Base-by-base conservation (phyloP, 2,113 vertebrate genomes). In the Melanostigma gelatinosum region DNA sequence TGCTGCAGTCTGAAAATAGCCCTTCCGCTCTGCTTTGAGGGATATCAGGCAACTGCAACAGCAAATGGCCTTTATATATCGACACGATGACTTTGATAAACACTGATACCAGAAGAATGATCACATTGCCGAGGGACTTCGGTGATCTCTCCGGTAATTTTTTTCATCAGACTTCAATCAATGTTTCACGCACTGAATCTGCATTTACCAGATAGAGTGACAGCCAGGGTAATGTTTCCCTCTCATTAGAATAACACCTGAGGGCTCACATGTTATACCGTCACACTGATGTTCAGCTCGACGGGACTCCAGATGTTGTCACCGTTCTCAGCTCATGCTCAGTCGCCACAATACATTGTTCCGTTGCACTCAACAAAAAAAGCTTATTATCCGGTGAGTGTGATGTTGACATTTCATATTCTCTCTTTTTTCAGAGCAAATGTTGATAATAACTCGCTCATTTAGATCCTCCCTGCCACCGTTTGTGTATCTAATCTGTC, bases 1-100 rank as follows among this genome's bases (percentile, higher is more conserved):
- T 58, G 75, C 64, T 24, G 55, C 32, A 48, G 58, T 72, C 84
- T 87, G 77, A 89, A 88, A 87, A 85, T 84, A 87, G 13, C 62
- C 34, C 46, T 34, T 58, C 27, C 18, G 16, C 61, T 61, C 40
- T 4, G 32, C 74, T 67, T 60, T 79, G 63, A 65, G 57, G 71
- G 58, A 70, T 72, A 75, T 69, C 50, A 55, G 70, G 62, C 40
- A 61, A 84, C 70, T 27, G 55, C 63, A 74, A 62, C 55, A 65
- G 69, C 64, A 72, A 68, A 79, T 73, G 61, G 72, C 72, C 48
- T 82, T 75, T 52, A 60, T 36, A 54, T 84, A 54, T 84, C 48
- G 7, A 75, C 67, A 83, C 57, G 46, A 75, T 52, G 75, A 87
- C 69, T 79, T 73, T 63, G 71, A 85, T 68, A 70, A 77, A 57